These are phyloP conservation scores for Halcyon badia DNA, from an alignment of 2,797 vertebrate genomes.

Conservation along the genomic window DNA sequence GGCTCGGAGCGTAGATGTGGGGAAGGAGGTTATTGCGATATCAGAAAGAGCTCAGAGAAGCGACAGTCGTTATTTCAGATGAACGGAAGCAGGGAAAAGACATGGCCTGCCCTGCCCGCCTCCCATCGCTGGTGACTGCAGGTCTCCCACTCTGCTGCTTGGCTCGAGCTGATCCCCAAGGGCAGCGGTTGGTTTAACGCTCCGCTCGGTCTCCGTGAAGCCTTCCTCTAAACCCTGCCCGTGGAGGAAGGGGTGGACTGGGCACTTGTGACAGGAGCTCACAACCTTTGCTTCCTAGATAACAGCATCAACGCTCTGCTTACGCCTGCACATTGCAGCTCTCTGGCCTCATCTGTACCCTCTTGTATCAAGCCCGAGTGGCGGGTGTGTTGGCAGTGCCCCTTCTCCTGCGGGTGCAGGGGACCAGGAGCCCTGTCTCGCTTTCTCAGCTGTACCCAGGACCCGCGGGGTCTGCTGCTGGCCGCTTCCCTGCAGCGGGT, in stretches of 20 bases:
- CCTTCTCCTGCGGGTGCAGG: not conserved
- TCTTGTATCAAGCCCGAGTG: not conserved
- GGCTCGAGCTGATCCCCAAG: not conserved
- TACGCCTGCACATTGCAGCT: not conserved
- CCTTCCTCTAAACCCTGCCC: not conserved
- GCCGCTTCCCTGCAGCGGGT: not conserved
- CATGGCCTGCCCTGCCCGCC: not conserved
- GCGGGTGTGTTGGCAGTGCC: not conserved
- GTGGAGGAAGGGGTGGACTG: not conserved
- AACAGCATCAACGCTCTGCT: not conserved
- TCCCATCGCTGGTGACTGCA: not conserved
- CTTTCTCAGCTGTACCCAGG: not conserved
- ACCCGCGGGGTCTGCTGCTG: not conserved
- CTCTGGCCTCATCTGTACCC: too few species aligned
- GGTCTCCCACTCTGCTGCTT: not conserved
- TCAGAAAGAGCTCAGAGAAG: not conserved
- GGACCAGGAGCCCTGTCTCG: not conserved
- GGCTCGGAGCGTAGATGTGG: not conserved
- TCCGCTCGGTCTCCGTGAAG: not conserved
- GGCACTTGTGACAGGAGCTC: not conserved
- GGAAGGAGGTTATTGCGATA: not conserved
- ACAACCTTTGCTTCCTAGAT: slow-evolving; percentile 13
- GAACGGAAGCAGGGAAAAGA: not conserved
- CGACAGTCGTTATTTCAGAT: not conserved
- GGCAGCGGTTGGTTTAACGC: not conserved